phyloP scores from a whole-genome alignment of 2,797 vertebrate genomes.

The Sparus aurata region DNA sequence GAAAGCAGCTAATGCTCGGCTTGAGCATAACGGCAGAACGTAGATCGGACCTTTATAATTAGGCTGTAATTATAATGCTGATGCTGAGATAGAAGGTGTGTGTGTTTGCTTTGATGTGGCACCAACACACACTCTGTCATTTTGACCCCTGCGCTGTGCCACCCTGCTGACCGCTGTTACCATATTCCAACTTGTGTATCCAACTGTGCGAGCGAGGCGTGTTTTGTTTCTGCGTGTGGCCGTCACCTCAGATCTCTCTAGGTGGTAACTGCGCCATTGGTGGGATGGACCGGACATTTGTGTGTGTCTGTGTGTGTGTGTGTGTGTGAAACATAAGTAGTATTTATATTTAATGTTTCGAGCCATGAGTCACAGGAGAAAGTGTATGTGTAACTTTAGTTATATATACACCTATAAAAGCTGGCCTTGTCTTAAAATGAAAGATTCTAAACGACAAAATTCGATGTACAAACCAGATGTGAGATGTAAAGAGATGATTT shows the following conservation, averaged over 20 bases:
- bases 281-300: slow-evolving; percentile 51
- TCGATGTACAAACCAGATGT: slow-evolving; percentile 55
- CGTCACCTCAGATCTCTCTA: slow-evolving; percentile 77
- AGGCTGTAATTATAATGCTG: slow-evolving; percentile 60
- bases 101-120: slow-evolving; percentile 73
- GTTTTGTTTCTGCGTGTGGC: slow-evolving; percentile 77
- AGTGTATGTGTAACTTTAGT: slow-evolving; percentile 39
- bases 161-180: slow-evolving; percentile 65
- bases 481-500: slow-evolving; percentile 42
- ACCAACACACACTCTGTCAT: slow-evolving; percentile 72
- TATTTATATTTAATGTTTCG: slow-evolving; percentile 69
- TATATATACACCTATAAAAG: slow-evolving; percentile 39
- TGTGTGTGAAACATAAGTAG: slow-evolving; percentile 44
- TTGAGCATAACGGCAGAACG: slow-evolving; percentile 16
- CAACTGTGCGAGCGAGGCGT: slow-evolving; percentile 42
- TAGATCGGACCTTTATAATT: slow-evolving; percentile 51
- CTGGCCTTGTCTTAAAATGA: slow-evolving; percentile 46
- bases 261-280: slow-evolving; percentile 71
- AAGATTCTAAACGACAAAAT: slow-evolving; percentile 46
- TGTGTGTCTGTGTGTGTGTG: slow-evolving; percentile 29
- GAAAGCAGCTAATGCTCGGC: not conserved
- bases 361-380: slow-evolving; percentile 56
- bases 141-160: slow-evolving; percentile 67
- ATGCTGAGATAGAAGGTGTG: slow-evolving; percentile 65
- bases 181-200: slow-evolving; percentile 51